Evolutionary conservation across 1,140 invertebrate species (phyloP), one percentile per base, ranked within the genome.

Genomic region (Bombus haemorrhoidalis): DNA sequence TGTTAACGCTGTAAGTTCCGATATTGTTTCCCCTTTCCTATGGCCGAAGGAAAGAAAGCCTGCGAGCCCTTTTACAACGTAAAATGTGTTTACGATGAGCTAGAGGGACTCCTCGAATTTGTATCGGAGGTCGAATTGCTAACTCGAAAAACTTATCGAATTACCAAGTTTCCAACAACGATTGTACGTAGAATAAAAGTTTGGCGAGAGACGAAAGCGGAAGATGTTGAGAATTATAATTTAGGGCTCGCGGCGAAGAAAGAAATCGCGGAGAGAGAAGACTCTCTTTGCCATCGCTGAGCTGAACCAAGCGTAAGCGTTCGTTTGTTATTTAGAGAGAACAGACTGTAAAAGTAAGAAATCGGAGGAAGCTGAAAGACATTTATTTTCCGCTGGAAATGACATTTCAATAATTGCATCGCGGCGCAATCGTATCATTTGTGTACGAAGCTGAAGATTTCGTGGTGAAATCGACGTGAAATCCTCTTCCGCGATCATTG

Each of bases 401-500:
- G 76, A 80, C 76, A 34, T 79, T 71, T 71, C 76, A 2, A 80
- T 85, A 85, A 85, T 78, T 85, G 83, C 76, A 80, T 85, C 68
- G 66, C 53, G 32, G 25, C 75, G 53, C 68, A 73, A 85, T 85
- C 76, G 68, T 71, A 85, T 85, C 83, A 85, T 85, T 85, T 85
- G 76, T 85, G 53, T 85, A 85, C 83, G 68, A 34, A 62, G 57
- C 68, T 34, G 83, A 85, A 80, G 76, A 85, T 85, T 73, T 80
- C 68, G 39, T 18, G 28, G 82, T 79, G 82, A 84, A 84, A 84
- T 79, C 82, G 66, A 84, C 75, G 83, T 85, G 32, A 85, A 85
- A 85, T 85, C 83, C 76, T 85, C 83, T 85, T 85, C 41, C 53
- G 34, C 66, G 83, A 80, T 72, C 66, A 53, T 85, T 79, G 83